Evolutionary conservation across 2,888 invertebrate genomes (phyloP), one percentile per base, ranked within the genome.

Genomic region (Malachius bipustulatus): DNA sequence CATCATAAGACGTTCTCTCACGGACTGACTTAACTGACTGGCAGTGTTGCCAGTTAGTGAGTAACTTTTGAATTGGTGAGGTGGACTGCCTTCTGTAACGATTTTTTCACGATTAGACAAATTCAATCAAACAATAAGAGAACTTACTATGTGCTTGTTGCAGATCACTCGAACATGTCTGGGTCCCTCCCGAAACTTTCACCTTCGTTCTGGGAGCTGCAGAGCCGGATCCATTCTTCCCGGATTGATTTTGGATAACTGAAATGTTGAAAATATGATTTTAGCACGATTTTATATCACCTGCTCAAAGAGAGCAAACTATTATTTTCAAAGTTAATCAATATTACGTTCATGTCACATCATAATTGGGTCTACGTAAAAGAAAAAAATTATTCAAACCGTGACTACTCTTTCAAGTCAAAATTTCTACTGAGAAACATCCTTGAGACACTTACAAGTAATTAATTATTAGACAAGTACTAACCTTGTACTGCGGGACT

Each of bases 101-200:
- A 32, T 26, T 11, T 2, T 32, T 2, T 35, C 26, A 4, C 3
- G 26, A 35, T n/a, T 10, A 15, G 1, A 9, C 16, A 27, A n/a
- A 33, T 16, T 9, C 9, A 4, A 8, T 15, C 8, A 32, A 19
- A 19, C n/a, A 8, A 19, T n/a, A n/a, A n/a, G n/a, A 37, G 16
- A 35, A 64, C 73, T 69, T 57, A 77, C 77, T 76, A 56, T 54
- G 54, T 14, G 73, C 69, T 47, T 71, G 77, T 59, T 77, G 77
- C 24, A 80, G 65, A 52, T 83, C 83, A 49, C 79, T 79, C 19
- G 79, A 81, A 51, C 84, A 80, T 4, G 89, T 89, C 60, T 90
- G 89, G 0, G 89, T 88, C 15, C 89, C 89, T 9, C 88, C 88
- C 4, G 88, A 85, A 14, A 88, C 83, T 66, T 89, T 89, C 16